These are phyloP conservation scores for Parus major DNA, from an alignment of 2,113 vertebrate genomes.

Conservation along the genomic window DNA sequence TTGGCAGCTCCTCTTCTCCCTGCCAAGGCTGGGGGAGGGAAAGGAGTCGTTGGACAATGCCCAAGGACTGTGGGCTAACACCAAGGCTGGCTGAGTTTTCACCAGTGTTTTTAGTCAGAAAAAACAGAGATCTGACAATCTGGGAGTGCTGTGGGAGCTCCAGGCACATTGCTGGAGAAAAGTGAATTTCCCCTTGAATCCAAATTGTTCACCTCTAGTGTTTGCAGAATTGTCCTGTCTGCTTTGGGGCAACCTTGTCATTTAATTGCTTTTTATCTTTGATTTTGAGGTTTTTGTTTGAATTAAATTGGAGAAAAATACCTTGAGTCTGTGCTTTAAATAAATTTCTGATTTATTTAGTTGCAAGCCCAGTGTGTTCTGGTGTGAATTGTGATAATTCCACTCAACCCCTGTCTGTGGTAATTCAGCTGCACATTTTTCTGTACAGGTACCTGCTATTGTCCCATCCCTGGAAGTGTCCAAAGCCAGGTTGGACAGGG, in stretches of 20 bases:
- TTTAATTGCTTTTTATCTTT: neutral
- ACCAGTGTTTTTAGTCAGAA: neutral
- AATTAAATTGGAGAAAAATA: neutral
- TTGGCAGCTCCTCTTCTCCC: neutral
- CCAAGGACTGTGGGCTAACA: neutral
- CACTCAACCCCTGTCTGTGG: neutral
- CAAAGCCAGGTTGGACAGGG: neutral
- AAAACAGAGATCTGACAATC: neutral
- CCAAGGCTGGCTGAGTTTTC: neutral
- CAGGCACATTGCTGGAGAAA: neutral
- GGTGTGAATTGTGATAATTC: neutral
- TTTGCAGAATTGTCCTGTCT: neutral
- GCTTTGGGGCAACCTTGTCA: neutral
- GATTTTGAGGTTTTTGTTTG: neutral
- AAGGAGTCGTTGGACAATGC: neutral
- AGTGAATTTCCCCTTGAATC: neutral
- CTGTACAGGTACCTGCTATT: neutral
- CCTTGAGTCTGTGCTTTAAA: rapidly evolving
- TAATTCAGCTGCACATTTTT: neutral
- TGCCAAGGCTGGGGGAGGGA: neutral
- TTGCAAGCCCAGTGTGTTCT: neutral
- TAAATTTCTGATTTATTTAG: neutral
- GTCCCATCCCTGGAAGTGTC: neutral
- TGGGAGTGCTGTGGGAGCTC: too few species aligned
- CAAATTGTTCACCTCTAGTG: neutral